Evolutionary conservation across 2,888 invertebrate species (phyloP), one percentile per base, ranked within the genome.

Genomic region (Stenchaetothrips biformis): DNA sequence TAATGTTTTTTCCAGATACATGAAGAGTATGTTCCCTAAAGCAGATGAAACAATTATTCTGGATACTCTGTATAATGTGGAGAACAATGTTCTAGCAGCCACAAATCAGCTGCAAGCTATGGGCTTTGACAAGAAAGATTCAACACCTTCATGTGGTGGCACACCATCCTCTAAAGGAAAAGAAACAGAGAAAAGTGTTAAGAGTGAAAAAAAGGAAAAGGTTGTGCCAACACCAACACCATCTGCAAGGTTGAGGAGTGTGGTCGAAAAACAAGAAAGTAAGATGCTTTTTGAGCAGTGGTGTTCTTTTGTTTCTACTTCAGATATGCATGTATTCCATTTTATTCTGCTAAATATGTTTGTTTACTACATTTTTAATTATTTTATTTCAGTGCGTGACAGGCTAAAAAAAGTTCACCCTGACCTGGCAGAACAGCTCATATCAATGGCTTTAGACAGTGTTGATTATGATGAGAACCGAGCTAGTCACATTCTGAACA

Each of bases 1-100:
- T 59, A 18, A 47, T 80, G 37, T 77, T 79, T 80, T 21, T 67
- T 87, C 80, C 88, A 96, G 96, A 88, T 96, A 96, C 87, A 90
- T 97, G 88, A 97, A 96, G 88, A 95, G 93, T 84, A 92, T 96
- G 84, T 97, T 96, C 86, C 95, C 96, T 0, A 93, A 95, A 87
- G 96, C 94, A 0, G 96, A 97, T 84, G 96, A 96, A 86, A 95
- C 94, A 37, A 86, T 96, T 77, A 91, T 97, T 49, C 89, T 96
- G 80, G 96, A 97, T 84, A 90, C 95, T 77, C 88, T 96, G 79
- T 92, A 94, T 79, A 94, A 93, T 86, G 93, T 94, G 84, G 96
- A 97, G 84, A 96, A 96, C 86, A 96, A 96, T 87, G 96, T 97
- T 9, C 95, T 95, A 86, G 94, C 92, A 84, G 94, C 96, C 0